These are phyloP conservation scores for Lepus oiostolus DNA, from an alignment of 2,797 vertebrate species.

Conservation along the genomic window DNA sequence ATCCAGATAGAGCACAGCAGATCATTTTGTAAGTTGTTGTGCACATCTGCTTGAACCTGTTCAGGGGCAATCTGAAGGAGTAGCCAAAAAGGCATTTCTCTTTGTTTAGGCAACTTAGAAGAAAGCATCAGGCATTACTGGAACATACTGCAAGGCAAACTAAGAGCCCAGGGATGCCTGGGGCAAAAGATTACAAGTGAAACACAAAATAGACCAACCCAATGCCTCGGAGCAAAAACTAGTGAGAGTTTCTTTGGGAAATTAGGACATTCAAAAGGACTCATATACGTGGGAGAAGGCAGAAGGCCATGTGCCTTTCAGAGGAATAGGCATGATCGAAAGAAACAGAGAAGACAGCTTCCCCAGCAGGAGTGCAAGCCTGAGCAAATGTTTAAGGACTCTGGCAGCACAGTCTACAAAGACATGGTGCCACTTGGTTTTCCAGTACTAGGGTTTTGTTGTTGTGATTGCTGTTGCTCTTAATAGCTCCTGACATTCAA, in stretches of 20 bases:
- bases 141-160: background rate
- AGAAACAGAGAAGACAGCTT: background rate
- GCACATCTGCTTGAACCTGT: background rate
- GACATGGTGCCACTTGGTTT: background rate
- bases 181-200: background rate
- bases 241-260: background rate
- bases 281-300: background rate
- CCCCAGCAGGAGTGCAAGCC: too few relatives aligned
- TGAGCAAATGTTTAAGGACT: background rate
- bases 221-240: background rate
- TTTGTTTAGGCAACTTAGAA: background rate
- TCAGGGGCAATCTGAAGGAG: background rate
- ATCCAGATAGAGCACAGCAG: background rate
- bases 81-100: background rate
- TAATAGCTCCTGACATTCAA: background rate
- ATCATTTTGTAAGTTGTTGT: background rate
- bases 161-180: background rate
- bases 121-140: background rate
- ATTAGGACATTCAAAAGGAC: slow-evolving; percentile 12
- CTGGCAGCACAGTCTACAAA: background rate
- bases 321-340: background rate
- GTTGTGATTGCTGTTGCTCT: background rate
- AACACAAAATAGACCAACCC: background rate
- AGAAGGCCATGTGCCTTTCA: background rate
- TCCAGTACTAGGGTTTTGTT: background rate